Evolutionary conservation across 37 sponge, comb jelly and placozoan genomes (phyloP).

Genomic region (Ephydatia muelleri): DNA sequence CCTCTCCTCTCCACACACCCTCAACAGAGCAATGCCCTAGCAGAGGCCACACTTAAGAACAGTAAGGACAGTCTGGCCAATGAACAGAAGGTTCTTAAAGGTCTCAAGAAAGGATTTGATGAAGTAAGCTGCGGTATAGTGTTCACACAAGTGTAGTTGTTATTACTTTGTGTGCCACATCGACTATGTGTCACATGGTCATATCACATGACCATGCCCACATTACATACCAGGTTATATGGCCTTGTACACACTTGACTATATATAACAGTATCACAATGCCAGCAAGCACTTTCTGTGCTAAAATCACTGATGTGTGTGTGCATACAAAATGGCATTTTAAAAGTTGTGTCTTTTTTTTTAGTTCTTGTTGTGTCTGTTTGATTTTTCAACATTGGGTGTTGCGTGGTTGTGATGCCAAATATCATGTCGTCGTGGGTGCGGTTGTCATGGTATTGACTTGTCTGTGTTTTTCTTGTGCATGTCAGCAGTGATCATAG

Average conservation of each 20-base stretch:
- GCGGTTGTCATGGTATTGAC: not conserved
- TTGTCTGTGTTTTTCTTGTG: too few species aligned
- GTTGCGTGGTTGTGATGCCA: not conserved
- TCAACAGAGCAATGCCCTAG: slow-evolving; percentile 56
- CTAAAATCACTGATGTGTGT: too few species aligned
- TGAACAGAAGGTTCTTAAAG: slow-evolving; percentile 56
- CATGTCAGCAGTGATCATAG: too few species aligned
- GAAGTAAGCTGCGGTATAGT: slow-evolving; percentile 23
- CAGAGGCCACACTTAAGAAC: slow-evolving; percentile 64
- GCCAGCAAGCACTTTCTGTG: too few species aligned
- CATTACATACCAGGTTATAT: too few species aligned
- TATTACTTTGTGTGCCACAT: too few species aligned
- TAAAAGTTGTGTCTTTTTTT: too few species aligned
- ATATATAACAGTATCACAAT: too few species aligned
- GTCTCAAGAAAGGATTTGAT: slow-evolving; percentile 39
- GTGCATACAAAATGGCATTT: too few species aligned
- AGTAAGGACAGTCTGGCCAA: slow-evolving; percentile 53
- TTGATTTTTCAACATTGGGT: not conserved
- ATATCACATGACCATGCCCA: too few species aligned
- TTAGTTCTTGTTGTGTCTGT: not conserved
- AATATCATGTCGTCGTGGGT: not conserved
- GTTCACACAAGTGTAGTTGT: too few species aligned
- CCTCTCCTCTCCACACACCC: not conserved
- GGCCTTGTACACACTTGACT: too few species aligned
- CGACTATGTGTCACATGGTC: not conserved